Conservation (phyloP, 53 echinoderm and acorn worm genomes). For the Glandiceps talaboti region DNA sequence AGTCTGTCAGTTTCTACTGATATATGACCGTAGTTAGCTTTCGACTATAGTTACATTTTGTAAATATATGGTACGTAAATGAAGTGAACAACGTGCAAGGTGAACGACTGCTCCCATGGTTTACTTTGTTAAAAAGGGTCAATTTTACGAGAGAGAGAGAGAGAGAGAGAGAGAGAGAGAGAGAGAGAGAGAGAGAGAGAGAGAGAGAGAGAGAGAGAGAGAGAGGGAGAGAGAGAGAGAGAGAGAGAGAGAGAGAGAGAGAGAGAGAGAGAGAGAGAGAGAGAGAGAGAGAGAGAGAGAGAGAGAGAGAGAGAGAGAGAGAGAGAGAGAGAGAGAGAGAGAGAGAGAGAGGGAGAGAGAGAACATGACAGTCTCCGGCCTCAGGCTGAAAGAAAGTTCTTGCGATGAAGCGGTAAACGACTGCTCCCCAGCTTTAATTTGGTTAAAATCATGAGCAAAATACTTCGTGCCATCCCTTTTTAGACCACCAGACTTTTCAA, state of each 20-base stretch:
- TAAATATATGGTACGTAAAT: no score
- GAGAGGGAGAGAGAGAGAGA: background rate
- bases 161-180: background rate
- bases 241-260: constrained; percentile 6
- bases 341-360: background rate
- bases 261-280: background rate
- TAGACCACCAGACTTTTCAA: no score
- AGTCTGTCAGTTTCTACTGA: no score
- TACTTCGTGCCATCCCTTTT: no score
- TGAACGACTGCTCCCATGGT: background rate
- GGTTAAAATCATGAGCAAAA: no score
- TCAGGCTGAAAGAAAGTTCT: no score
- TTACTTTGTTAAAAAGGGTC: background rate
- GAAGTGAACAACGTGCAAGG: no score
- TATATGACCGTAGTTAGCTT: no score
- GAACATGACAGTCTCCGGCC: no score
- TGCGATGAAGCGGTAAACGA: no score
- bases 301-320: background rate
- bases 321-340: background rate
- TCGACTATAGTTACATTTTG: no score
- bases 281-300: background rate
- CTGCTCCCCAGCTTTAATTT: no score
- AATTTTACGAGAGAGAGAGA: background rate
- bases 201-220: background rate
- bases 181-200: constrained; percentile 12